Conservation (phyloP, 2,113 vertebrate species). For the Psilopogon haemacephalus region DNA sequence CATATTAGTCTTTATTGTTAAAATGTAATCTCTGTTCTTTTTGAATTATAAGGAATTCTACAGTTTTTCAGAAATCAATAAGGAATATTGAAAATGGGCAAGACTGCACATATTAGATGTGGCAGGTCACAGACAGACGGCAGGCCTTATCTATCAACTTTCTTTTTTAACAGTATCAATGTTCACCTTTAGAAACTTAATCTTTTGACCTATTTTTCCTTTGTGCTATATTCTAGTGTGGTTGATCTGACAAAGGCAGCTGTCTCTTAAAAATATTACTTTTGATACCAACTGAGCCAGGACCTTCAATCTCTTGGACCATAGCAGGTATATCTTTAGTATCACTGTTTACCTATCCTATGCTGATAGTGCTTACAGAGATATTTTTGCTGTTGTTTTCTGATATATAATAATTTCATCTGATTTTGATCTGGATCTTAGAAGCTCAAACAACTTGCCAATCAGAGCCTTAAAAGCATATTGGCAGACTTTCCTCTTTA, state of each 20-base stretch:
- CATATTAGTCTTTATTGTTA: background rate
- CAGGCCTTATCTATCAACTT: background rate
- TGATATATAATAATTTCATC: background rate
- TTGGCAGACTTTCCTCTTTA: background rate
- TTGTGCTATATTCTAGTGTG: background rate
- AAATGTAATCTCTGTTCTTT: background rate
- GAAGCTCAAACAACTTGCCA: background rate
- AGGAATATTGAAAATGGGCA: background rate
- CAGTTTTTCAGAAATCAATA: background rate
- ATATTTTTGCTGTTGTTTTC: background rate
- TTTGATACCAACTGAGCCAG: background rate
- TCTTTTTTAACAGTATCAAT: accelerated
- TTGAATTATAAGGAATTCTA: background rate
- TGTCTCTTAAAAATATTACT: background rate
- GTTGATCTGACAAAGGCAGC: background rate
- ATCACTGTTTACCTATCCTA: background rate
- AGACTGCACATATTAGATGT: background rate
- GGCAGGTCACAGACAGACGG: background rate
- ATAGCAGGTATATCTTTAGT: background rate
- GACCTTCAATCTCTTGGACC: background rate
- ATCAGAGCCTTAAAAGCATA: background rate
- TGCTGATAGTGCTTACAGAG: background rate
- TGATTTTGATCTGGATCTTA: background rate
- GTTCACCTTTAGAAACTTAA: background rate
- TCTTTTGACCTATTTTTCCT: background rate